phyloP scores from a whole-genome alignment of 2,797 vertebrate genomes.

The Orientallactaga sibirica region DNA sequence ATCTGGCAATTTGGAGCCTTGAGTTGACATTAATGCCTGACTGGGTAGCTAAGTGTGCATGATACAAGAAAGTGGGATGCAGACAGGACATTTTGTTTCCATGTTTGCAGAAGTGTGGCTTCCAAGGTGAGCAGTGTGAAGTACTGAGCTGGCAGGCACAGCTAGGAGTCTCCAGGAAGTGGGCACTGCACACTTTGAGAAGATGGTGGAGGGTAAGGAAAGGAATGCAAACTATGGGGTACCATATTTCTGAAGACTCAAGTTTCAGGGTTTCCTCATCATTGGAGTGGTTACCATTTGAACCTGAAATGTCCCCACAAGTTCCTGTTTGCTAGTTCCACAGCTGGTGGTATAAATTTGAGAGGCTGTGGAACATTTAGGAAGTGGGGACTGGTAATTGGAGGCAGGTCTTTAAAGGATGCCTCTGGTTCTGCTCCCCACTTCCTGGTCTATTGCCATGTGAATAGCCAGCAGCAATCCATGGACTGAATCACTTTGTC shows the following conservation, averaged over 20 bases:
- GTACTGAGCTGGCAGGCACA: not conserved
- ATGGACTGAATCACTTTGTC: not conserved
- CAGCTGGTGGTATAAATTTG: not conserved
- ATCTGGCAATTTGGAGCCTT: not conserved
- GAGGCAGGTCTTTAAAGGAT: not conserved
- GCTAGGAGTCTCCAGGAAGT: not conserved
- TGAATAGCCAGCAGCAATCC: too few relatives aligned
- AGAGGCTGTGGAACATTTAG: not conserved
- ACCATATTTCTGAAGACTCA: not conserved
- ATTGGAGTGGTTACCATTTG: not conserved
- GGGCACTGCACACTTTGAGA: not conserved
- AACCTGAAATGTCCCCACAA: not conserved
- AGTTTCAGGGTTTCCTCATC: not conserved
- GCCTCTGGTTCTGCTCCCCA: not conserved
- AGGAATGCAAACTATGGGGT: accelerated
- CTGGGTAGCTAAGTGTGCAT: not conserved
- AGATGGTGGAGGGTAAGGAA: not conserved
- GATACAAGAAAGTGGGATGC: not conserved
- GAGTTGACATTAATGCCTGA: not conserved
- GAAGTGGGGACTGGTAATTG: not conserved
- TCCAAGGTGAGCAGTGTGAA: not conserved
- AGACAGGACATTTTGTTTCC: not conserved
- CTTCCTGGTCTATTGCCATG: not conserved
- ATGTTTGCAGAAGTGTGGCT: not conserved
- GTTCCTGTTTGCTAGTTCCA: not conserved